Evolutionary conservation across 2,113 vertebrate genomes (phyloP), one percentile per base, ranked within the genome.

Genomic region (Apus apus): DNA sequence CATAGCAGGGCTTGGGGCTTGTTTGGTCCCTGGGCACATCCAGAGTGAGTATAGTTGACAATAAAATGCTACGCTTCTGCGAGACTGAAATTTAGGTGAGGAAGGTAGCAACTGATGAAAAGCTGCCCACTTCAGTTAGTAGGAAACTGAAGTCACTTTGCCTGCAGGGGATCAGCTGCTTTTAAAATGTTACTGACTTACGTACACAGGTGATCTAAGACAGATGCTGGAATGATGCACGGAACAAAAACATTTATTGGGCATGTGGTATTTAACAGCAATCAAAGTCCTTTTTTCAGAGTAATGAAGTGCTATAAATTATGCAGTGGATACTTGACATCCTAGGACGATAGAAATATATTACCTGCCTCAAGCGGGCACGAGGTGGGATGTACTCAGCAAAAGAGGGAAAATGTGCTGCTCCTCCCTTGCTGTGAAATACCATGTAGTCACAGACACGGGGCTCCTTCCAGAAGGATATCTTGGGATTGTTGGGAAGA

Each of bases 201-300:
- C 82, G 76, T 87, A 45, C 29, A 89, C 48, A 73, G 68, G 66
- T 60, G 76, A 90, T 87, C 38, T 74, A 79, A 96, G 51, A 71
- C 46, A 96, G 90, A 94, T 80, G n/a, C 48, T 95, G 53, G 29
- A 82, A 84, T 13, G 68, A 62, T 22, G 53, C 67, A 38, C 11
- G 25, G 11, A 88, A 45, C 61, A 89, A 71, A 73, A 70, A 64
- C 13, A 2, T 94, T 87, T 96, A 80, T 58, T 88, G 26, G 54
- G 77, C 87, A 93, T 70, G 36, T n/a, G 43, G 68, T 93, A 70
- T 20, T 95, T 88, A 78, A 90, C 61, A 96, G 58, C 73, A 96
- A 73, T 80, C 54, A 89, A 93, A 78, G 51, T 84, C n/a, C 23
- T 71, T 89, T 96, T 93, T 53, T 58, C 77, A 88, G 21, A 94